Base-by-base conservation (phyloP, 2,797 vertebrate species). In the Notolepis coatsorum region DNA sequence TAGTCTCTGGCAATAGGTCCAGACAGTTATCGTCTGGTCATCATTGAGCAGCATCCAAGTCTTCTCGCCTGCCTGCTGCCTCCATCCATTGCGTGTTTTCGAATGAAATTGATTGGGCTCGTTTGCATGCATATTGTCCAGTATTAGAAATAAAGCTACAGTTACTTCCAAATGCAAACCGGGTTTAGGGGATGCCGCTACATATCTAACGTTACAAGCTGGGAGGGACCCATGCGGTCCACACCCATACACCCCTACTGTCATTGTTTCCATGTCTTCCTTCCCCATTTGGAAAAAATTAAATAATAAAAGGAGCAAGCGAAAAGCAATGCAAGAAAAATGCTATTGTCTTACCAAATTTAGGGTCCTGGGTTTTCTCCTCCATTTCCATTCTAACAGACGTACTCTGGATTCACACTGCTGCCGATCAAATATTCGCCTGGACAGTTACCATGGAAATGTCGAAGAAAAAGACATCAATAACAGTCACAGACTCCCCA, bases 201-300 rank as follows among this genome's bases (percentile, higher is more conserved):
- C 68, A 75, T 71, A n/a, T n/a, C n/a, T n/a, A n/a, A n/a, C n/a
- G n/a, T n/a, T n/a, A n/a, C n/a, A n/a, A n/a, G n/a, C 76, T 71
- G 71, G 76, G 62, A 10, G 9, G 66, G 64, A 82, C 54, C 66
- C 84, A 65, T 73, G 84, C 77, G 81, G 88, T 90, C 88, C 90
- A 89, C 88, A 85, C 89, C 88, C 90, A 83, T 82, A 9, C 12
- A 47, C 20, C 75, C 71, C 59, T 65, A 84, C 88, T 88, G 79
- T 90, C 89, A 88, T 89, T 89, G 87, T 92, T 91, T 88, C 84
- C 86, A 80, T 81, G 52, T 68, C 70, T 78, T 76, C 69, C 46
- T 35, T 8, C 59, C 41, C 47, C 30, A 58, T 66, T 75, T 28
- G n/a, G 21, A 66, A 43, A 52, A 38, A 71, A 25, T 38, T 50